Evolutionary conservation across 2,888 invertebrate species (phyloP), one percentile per base, ranked within the genome.

Genomic region (Helicoverpa assulta): DNA sequence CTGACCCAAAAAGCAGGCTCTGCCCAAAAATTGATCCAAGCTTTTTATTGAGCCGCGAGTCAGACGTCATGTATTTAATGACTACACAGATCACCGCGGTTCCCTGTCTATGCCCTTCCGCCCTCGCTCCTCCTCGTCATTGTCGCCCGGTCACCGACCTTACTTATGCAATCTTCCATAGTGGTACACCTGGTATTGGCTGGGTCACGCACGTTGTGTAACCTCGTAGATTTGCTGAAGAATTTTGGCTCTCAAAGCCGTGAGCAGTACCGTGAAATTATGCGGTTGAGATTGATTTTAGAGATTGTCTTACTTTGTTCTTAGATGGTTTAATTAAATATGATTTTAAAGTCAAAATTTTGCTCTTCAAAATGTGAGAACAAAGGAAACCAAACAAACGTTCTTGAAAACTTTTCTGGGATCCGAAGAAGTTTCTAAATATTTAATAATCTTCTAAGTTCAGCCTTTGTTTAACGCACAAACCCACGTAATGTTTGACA

Each of bases 121-220:
- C 78, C 82, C 85, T 71, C 77, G 78, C 83, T 75, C 78, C 78
- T 78, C 81, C 87, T 78, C 85, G 85, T 86, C 88, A 90, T 91
- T 91, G 92, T 90, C 80, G 82, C 73, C 73, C 86, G 94, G 92
- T 90, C 94, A 84, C 79, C 83, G 93, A 93, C 92, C 93, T 80
- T 83, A 70, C 85, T 91, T 90, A 86, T 91, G 91, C 90, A 91
- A 91, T 85, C 75, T 80, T 71, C 85, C 84, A 87, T 85, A 85
- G 78, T 80, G 82, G 85, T 84, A 92, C 92, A 93, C 93, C 93
- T 92, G 91, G 91, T 87, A 82, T 74, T 76, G 83, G 81, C 73
- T 82, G 83, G 84, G 86, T 85, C 88, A 84, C 84, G 85, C 82
- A 83, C 78, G 73, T 89, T 88, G 74, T 80, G 84, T 84, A 87